Evolutionary conservation across 2,113 vertebrate species (phyloP).

Genomic region (Alligator sinensis): DNA sequence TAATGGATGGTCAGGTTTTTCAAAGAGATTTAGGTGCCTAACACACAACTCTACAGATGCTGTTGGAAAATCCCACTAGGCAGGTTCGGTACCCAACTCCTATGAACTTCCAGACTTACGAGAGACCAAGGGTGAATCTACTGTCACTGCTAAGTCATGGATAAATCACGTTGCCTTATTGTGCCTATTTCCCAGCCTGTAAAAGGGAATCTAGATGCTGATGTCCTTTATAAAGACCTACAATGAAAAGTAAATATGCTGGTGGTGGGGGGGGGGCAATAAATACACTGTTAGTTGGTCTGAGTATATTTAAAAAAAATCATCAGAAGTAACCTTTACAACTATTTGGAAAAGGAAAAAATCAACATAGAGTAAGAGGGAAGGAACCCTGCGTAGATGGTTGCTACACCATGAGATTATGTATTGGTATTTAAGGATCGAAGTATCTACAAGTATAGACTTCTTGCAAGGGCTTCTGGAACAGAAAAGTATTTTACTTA

Average conservation of each 20-base stretch:
- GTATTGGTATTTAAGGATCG: neutral
- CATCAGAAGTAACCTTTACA: neutral
- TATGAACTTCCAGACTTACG: neutral
- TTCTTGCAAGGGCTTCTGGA: neutral
- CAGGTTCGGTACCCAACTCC: neutral
- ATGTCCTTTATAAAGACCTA: neutral
- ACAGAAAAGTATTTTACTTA: neutral
- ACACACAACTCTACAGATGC: no score
- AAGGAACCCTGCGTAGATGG: neutral
- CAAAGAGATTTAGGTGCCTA: neutral
- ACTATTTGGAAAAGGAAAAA: neutral
- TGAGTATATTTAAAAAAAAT: neutral
- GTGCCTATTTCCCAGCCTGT: neutral
- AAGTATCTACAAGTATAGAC: neutral
- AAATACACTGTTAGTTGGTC: neutral
- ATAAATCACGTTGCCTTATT: no score
- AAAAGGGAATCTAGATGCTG: neutral
- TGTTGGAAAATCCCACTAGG: neutral
- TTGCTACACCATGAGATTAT: neutral
- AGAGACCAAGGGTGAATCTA: no score
- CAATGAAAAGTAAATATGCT: neutral
- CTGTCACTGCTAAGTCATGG: no score
- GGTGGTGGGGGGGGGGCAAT: neutral
- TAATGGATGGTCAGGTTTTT: neutral
- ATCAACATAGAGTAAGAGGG: neutral